Evolutionary conservation across 2,888 invertebrate species (phyloP).

Genomic region (Dryomyza anilis): DNA sequence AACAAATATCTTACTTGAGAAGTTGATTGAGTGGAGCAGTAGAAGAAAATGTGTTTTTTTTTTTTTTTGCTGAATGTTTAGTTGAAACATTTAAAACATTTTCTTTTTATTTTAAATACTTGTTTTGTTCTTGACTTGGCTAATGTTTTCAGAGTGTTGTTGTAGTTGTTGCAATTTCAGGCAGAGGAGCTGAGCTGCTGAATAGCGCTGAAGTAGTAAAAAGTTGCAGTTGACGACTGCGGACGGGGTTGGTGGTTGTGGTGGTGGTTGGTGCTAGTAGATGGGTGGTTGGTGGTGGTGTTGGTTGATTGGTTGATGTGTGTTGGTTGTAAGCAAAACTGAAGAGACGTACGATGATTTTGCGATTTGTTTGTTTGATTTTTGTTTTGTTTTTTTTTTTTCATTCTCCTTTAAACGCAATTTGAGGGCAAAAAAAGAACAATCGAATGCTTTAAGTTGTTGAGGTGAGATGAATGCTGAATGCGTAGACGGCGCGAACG

Average conservation of each 20-base stretch:
- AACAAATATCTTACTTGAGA: constrained; percentile 26
- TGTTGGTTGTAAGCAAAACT: too few relatives aligned
- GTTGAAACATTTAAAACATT: too few relatives aligned
- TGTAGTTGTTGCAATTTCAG: neutral
- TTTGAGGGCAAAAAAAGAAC: too few relatives aligned
- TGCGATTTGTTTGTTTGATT: too few relatives aligned
- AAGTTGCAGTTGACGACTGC: constrained; percentile 25
- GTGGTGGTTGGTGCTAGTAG: constrained; percentile 7
- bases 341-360: constrained; percentile 19
- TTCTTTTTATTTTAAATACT: too few relatives aligned
- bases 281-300: neutral
- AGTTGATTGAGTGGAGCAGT: constrained; percentile 18
- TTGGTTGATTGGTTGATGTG: too few relatives aligned
- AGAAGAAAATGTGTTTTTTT: too few relatives aligned
- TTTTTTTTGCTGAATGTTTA: too few relatives aligned
- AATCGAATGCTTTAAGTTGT: neutral
- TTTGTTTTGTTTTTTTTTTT: too few relatives aligned
- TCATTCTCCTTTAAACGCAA: too few relatives aligned
- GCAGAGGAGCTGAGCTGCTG: constrained; percentile 2
- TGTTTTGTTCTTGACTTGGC: too few relatives aligned
- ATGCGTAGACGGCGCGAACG: too few relatives aligned
- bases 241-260: constrained; percentile 5
- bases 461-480: neutral
- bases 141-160: constrained; percentile 8
- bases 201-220: constrained; percentile 2